Evolutionary conservation across 2,888 invertebrate genomes (phyloP), one percentile per base, ranked within the genome.

Genomic region (Cerceris ruficornis): DNA sequence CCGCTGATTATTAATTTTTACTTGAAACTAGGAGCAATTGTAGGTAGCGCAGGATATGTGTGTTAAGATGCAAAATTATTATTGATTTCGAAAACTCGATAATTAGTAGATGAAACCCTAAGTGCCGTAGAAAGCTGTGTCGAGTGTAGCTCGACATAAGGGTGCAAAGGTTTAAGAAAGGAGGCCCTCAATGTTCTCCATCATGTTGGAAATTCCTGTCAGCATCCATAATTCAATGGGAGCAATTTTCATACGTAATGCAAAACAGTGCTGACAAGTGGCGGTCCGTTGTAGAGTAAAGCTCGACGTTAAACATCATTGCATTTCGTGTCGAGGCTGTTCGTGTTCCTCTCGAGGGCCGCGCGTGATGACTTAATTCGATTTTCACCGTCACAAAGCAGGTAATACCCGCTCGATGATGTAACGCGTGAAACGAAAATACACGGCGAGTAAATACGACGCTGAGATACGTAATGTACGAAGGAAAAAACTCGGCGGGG

Each of bases 341-440:
- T 62, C 66, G 41, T 55, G 65, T 42, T 41, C 50, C 41, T 41
- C 62, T 50, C 52, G 57, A 50, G 61, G 0, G 61, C 42, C 28
- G 17, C 62, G 5, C 13, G 54, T 49, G 59, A 67, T 67, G 67
- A 67, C 62, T 62, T 42, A 46, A 14, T 54, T 17, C 50, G 62
- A 76, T 61, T 67, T 59, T 58, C 69, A 2, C 62, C 61, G 15
- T 17, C 28, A 17, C 28, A 13, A 39, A 13, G 55, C 28, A 13
- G 58, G 59, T 49, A 59, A 55, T 43, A 28, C n/a, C 11, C n/a
- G 7, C 17, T 54, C 17, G 55, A 13, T 75, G 80, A 69, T 28
- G 68, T 49, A 69, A 82, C 69, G 39, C 49, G 64, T 43, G 11
- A 50, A 50, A 50, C 11, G 46, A 46, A 50, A 11, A 50, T n/a